Conservation (phyloP, 92 coral and sea anemone species). For the Montipora capitata region DNA sequence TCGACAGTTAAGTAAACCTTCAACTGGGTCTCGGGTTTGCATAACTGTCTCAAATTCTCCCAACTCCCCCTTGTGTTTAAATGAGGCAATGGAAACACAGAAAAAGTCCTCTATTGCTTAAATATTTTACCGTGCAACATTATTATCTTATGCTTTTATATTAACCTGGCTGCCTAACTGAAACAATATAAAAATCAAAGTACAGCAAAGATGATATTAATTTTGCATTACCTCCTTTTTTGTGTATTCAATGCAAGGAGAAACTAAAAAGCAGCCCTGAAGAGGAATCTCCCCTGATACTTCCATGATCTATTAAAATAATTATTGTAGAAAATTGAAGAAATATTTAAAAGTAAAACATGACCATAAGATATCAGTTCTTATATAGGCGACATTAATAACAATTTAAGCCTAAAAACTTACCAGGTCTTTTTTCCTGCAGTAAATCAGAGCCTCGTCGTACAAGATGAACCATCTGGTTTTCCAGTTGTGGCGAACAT, state of each 20-base stretch:
- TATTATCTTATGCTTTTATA: no score
- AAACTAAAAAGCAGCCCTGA: constrained; percentile 93
- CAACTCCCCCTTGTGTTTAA: no score
- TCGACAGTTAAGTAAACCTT: no score
- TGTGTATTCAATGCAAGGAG: constrained; percentile 97
- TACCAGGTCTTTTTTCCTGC: constrained; percentile 84
- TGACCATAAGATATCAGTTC: no score
- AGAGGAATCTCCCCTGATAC: constrained; percentile 88
- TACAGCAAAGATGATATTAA: background rate
- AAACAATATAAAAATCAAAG: no score
- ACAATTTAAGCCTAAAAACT: background rate
- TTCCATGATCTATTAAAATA: constrained; percentile 67
- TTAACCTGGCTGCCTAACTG: no score
- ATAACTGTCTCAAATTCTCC: no score
- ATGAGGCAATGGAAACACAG: no score
- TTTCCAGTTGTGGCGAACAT: constrained; percentile 97
- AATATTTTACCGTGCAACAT: no score
- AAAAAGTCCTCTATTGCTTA: no score
- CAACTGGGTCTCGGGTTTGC: no score
- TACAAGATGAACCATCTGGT: constrained; percentile 97
- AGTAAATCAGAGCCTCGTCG: constrained; percentile 90
- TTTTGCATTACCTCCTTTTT: constrained; percentile 85
- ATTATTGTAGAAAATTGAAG: background rate
- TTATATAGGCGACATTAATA: no score
- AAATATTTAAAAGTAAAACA: background rate